Evolutionary conservation across 2,888 invertebrate genomes (phyloP).

Genomic region (Gari tellinella): DNA sequence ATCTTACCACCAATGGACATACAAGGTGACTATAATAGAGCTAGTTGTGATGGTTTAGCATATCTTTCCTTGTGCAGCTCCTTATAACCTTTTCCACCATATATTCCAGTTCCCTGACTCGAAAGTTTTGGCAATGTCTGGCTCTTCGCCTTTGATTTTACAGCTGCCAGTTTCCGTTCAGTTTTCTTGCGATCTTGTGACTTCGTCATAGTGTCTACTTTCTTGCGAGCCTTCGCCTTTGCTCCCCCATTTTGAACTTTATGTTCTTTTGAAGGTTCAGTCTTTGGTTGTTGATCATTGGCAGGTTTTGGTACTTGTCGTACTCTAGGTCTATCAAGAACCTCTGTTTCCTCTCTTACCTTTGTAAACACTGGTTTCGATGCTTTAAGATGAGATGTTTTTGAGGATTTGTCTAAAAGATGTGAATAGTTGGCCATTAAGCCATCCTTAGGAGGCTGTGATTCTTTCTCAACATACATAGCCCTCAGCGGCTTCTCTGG

Average conservation of each 20-base stretch:
- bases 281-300: neutral
- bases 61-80: constrained; percentile 46
- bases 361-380: too few species aligned
- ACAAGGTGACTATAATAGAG: constrained; percentile 15
- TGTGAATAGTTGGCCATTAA: constrained; percentile 1
- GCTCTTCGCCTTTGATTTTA: constrained; percentile 6
- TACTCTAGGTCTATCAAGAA: neutral
- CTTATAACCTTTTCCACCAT: constrained; percentile 41
- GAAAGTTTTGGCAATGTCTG: constrained; percentile 27
- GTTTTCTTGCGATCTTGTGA: neutral
- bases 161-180: neutral
- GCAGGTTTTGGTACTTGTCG: neutral
- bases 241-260: neutral
- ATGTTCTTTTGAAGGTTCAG: neutral
- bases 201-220: too few species aligned
- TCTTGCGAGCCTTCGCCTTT: neutral
- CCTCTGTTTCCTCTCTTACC: neutral
- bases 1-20: too few species aligned
- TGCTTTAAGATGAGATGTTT: neutral
- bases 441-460: neutral
- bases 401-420: neutral
- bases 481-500: constrained; percentile 22
- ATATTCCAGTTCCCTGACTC: constrained; percentile 5
- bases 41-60: constrained; percentile 14
- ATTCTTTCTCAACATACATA: constrained; percentile 40